Evolutionary conservation across 2,113 vertebrate genomes (phyloP).

Genomic region (Cariama cristata): DNA sequence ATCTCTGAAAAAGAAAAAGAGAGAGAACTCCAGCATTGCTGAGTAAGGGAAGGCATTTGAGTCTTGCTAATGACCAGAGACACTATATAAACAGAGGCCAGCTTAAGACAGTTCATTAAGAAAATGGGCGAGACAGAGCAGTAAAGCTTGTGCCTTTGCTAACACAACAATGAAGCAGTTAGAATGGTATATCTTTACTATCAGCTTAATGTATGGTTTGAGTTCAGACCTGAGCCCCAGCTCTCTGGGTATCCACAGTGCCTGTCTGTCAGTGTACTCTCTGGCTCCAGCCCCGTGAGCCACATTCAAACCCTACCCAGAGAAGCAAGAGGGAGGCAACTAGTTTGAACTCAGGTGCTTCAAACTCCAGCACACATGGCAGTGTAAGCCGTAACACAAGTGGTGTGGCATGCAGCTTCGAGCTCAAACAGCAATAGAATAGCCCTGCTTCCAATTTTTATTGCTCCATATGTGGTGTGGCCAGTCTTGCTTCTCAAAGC

Average conservation of each 20-base stretch:
- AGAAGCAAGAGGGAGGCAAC: background rate
- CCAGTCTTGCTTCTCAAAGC: background rate
- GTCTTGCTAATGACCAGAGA: background rate
- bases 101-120: background rate
- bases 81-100: background rate
- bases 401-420: background rate
- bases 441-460: background rate
- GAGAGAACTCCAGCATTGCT: background rate
- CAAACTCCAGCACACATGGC: background rate
- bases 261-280: background rate
- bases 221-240: background rate
- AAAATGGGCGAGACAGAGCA: background rate
- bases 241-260: background rate
- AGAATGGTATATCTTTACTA: background rate
- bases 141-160: background rate
- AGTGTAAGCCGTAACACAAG: background rate
- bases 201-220: background rate
- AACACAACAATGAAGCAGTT: background rate
- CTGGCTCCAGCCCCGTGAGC: background rate
- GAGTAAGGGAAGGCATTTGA: background rate
- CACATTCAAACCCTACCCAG: background rate
- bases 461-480: background rate
- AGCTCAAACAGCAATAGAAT: background rate
- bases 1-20: background rate
- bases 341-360: background rate